Evolutionary conservation across 1,140 invertebrate genomes (phyloP).

Genomic region (Drosophila santomea): DNA sequence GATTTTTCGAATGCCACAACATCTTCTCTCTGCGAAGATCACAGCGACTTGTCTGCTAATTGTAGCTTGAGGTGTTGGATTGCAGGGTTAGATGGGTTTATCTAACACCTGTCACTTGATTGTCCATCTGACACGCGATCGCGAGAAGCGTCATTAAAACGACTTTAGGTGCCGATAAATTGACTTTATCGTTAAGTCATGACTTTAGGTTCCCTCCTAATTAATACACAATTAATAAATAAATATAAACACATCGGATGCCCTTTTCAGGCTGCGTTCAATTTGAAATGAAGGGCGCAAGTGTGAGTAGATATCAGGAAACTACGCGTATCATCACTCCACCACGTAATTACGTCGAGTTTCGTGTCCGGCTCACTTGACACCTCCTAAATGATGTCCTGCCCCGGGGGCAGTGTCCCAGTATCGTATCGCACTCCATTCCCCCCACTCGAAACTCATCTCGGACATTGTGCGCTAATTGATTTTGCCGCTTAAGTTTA

Average conservation of each 20-base stretch:
- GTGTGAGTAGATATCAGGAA: neutral
- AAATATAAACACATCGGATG: neutral
- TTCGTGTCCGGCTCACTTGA: constrained; percentile 12
- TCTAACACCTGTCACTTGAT: constrained; percentile 17
- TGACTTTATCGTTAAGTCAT: too few relatives aligned
- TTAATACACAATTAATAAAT: neutral
- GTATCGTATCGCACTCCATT: constrained; percentile 2
- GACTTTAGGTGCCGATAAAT: neutral
- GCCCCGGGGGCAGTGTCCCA: constrained; percentile 2
- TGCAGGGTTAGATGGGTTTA: constrained; percentile 17
- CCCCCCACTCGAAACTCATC: constrained; percentile 11
- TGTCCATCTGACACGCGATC: constrained; percentile 19
- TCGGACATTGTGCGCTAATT: constrained; percentile 55
- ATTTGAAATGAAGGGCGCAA: too few relatives aligned
- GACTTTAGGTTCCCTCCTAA: neutral
- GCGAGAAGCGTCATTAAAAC: constrained; percentile 1
- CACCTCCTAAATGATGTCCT: constrained; percentile 29
- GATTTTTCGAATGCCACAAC: neutral
- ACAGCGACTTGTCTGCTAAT: constrained; percentile 12
- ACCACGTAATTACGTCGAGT: neutral
- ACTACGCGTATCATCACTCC: neutral
- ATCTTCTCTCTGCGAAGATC: constrained; percentile 3
- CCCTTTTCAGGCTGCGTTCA: neutral
- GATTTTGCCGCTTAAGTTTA: constrained; percentile 70
- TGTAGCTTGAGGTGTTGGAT: neutral